Conservation (phyloP, 2,113 vertebrate species). For the Neodon shergylaensis region DNA sequence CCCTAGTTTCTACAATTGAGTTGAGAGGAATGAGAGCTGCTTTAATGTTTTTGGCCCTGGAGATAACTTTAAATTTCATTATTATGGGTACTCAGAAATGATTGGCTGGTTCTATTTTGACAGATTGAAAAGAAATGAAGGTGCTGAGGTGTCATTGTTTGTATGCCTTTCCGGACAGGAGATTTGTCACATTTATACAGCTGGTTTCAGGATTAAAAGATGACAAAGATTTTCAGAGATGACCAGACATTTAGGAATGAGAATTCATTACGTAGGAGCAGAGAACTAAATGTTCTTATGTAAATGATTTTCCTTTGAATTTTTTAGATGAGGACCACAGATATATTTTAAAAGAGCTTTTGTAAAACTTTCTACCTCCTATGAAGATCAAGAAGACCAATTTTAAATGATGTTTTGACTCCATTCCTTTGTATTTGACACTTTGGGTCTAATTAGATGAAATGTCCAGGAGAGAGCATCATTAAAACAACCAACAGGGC, state of each 20-base stretch:
- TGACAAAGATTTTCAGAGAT: slow-evolving; percentile 38
- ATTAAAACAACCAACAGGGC: not conserved
- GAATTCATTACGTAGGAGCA: slow-evolving; percentile 10
- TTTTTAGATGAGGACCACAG: slow-evolving; percentile 13
- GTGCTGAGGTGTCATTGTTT: not conserved
- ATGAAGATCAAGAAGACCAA: slow-evolving; percentile 40
- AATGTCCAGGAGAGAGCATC: slow-evolving; percentile 10
- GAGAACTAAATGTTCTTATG: not conserved
- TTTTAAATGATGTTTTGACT: slow-evolving; percentile 31
- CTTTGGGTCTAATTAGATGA: slow-evolving; percentile 21
- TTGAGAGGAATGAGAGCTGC: not conserved
- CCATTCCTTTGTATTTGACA: slow-evolving; percentile 33
- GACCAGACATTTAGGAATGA: slow-evolving; percentile 41
- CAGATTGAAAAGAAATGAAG: slow-evolving; percentile 65
- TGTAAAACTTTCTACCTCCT: slow-evolving; percentile 9
- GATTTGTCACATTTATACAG: slow-evolving; percentile 59
- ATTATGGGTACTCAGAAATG: slow-evolving; percentile 46
- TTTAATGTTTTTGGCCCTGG: not conserved
- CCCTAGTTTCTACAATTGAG: not conserved
- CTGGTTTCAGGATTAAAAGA: slow-evolving; percentile 63
- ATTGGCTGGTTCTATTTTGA: slow-evolving; percentile 68
- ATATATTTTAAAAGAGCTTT: slow-evolving; percentile 31
- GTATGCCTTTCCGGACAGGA: slow-evolving; percentile 48
- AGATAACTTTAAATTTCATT: slow-evolving; percentile 50
- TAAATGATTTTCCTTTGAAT: slow-evolving; percentile 30